Base-by-base conservation (phyloP, 2,797 vertebrate genomes). In the Uromys caudimaculatus region DNA sequence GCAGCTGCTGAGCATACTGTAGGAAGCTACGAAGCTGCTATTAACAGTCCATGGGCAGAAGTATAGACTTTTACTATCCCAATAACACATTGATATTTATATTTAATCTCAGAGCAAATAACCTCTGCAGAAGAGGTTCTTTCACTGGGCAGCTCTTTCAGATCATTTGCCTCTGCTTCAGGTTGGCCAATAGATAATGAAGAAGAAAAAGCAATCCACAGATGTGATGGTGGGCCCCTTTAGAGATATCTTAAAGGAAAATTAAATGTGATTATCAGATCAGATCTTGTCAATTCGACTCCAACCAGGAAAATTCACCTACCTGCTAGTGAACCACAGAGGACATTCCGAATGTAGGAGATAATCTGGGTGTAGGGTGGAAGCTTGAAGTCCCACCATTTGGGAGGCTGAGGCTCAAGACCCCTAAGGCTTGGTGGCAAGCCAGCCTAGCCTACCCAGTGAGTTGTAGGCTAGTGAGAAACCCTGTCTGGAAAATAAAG, bases 201-300 rank as follows among this genome's bases (percentile, higher is more conserved):
- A 52, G 69, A 24, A 77, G 10, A 6, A 21, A n/a, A 27, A 89
- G 35, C 44, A 81, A 29, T 16, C 9, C 38, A 47, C 21, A 8
- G 2, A 76, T 85, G 41, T 56, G 64, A 82, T 82, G 27, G 27
- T 0, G 19, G 24, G 2, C 2, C 54, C 6, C 32, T 77, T 41
- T 52, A 82, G 2, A 73, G 29, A 84, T 54, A 77, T 84, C 62
- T 52, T n/a, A 24, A 16, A 76, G 88, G 27, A 69, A 84, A 97
- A 41, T 47, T 50, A 52, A 91, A 60, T 4, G 35, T 23, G 89
- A 78, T 21, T 32, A 1, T 67, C 56, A 76, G 47, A 90, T 1
- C 2, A 85, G 29, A 9, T 10, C 24, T 89, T 60, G 17, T 6
- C 16, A 21, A 52, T 75, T 85, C 23, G 54, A 52, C 50, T 76